phyloP scores from a whole-genome alignment of 2,888 invertebrate genomes.

The Aporophyla lueneburgensis region DNA sequence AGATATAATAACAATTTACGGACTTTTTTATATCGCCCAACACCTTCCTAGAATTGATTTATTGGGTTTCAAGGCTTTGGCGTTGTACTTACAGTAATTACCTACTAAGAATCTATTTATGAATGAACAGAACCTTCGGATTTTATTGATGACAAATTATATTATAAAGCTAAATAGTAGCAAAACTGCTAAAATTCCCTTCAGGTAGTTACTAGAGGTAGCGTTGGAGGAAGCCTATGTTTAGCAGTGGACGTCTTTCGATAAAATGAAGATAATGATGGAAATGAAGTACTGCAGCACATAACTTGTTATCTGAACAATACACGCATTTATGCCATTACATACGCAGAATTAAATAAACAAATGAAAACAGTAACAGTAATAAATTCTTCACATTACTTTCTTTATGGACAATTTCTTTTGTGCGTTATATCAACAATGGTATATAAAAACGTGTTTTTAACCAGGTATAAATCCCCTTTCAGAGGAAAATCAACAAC shows the following conservation, averaged over 20 bases:
- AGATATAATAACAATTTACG: slow-evolving; percentile 31
- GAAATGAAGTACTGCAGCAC: no score
- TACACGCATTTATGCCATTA: no score
- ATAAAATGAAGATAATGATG: no score
- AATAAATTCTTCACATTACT: slow-evolving; percentile 33
- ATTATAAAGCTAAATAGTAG: not conserved
- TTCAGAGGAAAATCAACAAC: slow-evolving; percentile 1
- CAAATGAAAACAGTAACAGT: not conserved
- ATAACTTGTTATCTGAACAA: no score
- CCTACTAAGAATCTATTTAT: not conserved
- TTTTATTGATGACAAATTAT: not conserved
- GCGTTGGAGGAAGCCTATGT: no score
- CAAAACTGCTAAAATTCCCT: not conserved
- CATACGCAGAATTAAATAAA: not conserved
- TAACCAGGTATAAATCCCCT: not conserved
- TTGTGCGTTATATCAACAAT: slow-evolving; percentile 45
- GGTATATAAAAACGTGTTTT: slow-evolving; percentile 27
- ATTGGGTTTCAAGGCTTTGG: slow-evolving; percentile 24
- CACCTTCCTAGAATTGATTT: slow-evolving; percentile 48
- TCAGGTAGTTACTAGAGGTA: no score
- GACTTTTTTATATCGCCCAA: slow-evolving; percentile 38
- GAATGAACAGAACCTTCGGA: not conserved
- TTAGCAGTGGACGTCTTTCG: no score
- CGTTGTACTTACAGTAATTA: not conserved
- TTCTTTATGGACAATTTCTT: slow-evolving; percentile 39